These are phyloP conservation scores for Neodon shergylaensis DNA, from an alignment of 2,113 vertebrate species.

Conservation along the genomic window DNA sequence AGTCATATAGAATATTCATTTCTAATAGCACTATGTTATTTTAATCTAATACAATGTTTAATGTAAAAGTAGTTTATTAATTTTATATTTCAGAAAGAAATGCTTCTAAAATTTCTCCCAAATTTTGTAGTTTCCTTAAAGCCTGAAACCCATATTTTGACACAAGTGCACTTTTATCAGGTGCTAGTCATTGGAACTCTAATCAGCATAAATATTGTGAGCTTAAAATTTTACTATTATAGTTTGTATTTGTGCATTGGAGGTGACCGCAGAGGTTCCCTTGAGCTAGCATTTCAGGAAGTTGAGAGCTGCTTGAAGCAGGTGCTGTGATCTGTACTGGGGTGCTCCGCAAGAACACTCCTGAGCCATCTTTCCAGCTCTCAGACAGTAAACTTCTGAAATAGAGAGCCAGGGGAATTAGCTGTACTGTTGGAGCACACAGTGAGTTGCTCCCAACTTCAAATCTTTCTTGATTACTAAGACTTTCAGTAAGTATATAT, in stretches of 20 bases:
- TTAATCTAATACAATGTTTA: conserved; percentile 38
- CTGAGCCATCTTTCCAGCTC: not conserved
- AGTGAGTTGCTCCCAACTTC: not conserved
- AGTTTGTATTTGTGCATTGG: not conserved
- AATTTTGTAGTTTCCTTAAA: conserved; percentile 27
- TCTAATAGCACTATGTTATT: not conserved
- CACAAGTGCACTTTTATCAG: not conserved
- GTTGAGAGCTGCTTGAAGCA: not conserved
- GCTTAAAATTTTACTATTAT: not conserved
- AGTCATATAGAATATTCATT: conserved; percentile 7
- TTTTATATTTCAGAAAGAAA: conserved; percentile 41
- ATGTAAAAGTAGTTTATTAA: conserved; percentile 29
- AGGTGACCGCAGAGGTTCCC: not conserved
- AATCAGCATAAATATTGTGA: conserved; percentile 33
- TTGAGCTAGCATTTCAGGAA: not conserved
- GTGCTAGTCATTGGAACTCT: conserved; percentile 15
- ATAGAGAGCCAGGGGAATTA: not conserved
- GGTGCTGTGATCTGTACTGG: not conserved
- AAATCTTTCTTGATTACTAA: not conserved
- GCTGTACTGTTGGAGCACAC: not conserved
- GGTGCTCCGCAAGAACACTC: not conserved
- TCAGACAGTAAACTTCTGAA: not conserved
- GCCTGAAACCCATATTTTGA: conserved; percentile 2
- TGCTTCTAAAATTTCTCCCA: conserved; percentile 32
- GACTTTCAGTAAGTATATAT: not conserved